Base-by-base conservation (phyloP, 2,888 invertebrate species). In the Clitarchus hookeri region DNA sequence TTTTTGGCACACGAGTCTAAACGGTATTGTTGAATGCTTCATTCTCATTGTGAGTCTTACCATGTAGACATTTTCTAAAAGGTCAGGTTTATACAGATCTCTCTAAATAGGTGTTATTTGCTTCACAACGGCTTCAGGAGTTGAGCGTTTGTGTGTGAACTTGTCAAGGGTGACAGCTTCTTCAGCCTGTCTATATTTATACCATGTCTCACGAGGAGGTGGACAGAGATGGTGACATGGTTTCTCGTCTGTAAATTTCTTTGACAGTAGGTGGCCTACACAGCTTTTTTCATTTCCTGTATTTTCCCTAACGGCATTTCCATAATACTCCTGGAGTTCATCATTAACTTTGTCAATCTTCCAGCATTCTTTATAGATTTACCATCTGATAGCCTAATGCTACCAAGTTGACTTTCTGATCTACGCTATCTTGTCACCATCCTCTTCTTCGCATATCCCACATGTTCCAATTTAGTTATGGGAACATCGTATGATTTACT, bases 1-100 rank as follows among this genome's bases (percentile, higher is more conserved):
- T 48, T 48, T 88, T 88, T 13, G 88, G 87, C 26, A 83, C 53
- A 25, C 85, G 83, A 48, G 79, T 84, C 87, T 87, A 88, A 25
- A 86, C 82, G 12, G 78, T 16, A 44, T 53, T 79, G 44, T 88
- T 86, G 79, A 88, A 87, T 77, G 84, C 85, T 86, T 88, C 88
- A 54, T 88, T 89, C n/a, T 44, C 84, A 79, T 87, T 88, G 44
- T 88, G 88, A n/a, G 87, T 87, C n/a, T 85, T 26, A 0, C 85
- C 87, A 44, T 85, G 85, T 11, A 86, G 9, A 85, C 87, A 88
- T 36, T 85, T 87, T 0, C n/a, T 84, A 6, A 88, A n/a, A 88
- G 85, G 12, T 84, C 85, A n/a, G 77, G n/a, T 13, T 80, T 27
- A 11, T 85, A 25, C n/a, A 88, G 53, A 27, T 83, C 84, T 27